Conservation (phyloP, 2,888 invertebrate genomes). For the Acrobasis consociella region DNA sequence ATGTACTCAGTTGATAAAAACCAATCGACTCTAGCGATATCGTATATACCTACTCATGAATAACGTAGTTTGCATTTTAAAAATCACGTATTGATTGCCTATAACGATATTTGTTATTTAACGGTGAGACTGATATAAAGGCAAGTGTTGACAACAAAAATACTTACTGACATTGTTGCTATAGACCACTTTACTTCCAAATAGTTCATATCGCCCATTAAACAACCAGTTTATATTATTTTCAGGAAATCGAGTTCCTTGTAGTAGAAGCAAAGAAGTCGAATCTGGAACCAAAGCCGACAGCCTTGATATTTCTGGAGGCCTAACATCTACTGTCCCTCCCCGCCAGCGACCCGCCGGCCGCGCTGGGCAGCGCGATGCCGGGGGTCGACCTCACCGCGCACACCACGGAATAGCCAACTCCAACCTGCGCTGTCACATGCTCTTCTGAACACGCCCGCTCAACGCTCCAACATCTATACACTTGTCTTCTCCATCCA, state of each 20-base stretch:
- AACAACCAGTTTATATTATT: slow-evolving; percentile 24
- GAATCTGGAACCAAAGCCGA: slow-evolving; percentile 95
- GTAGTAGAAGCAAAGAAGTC: slow-evolving; percentile 96
- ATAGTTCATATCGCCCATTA: background rate
- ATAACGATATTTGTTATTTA: too few species aligned
- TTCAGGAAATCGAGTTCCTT: slow-evolving; percentile 95
- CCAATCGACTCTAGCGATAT: too few species aligned
- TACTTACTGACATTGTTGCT: too few species aligned
- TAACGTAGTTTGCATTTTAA: too few species aligned
- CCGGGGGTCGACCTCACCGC: slow-evolving; percentile 84
- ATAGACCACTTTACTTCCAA: too few species aligned
- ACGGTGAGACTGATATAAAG: too few species aligned
- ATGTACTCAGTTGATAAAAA: too few species aligned
- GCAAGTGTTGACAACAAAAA: too few species aligned
- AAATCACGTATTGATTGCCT: too few species aligned
- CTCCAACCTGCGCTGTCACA: slow-evolving; percentile 83
- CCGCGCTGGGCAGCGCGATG: slow-evolving; percentile 85
- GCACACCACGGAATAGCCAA: slow-evolving; percentile 83
- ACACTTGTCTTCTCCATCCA: slow-evolving; percentile 4
- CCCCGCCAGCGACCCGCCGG: slow-evolving; percentile 90
- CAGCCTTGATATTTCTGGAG: slow-evolving; percentile 94
- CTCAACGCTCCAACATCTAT: background rate
- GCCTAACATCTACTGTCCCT: slow-evolving; percentile 96
- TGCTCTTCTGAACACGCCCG: slow-evolving; percentile 73
- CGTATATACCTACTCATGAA: too few species aligned